Percentiles rank a stretch among this genome's conserved stretches.
Evolutionary conservation across 35 echinoderm and acorn worm species (phyloP).

Genomic region (Stichopus chloronotus): DNA sequence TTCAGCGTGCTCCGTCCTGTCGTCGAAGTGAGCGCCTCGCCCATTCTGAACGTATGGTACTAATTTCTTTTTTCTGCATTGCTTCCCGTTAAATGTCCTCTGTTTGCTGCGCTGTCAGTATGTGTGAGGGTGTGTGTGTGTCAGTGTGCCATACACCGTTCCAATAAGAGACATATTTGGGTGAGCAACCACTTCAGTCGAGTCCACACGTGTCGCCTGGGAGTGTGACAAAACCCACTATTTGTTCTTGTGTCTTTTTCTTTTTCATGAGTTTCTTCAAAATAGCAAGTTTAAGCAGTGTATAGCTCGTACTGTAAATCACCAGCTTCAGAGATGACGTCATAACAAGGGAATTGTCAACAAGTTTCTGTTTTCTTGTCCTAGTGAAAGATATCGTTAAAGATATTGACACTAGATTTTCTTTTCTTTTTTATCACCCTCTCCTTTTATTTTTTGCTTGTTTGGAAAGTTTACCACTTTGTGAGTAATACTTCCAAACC

Average conservation of each 20-base stretch:
- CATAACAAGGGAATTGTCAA: too few relatives aligned
- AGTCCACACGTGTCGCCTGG: constrained; percentile 11
- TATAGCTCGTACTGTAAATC: not conserved
- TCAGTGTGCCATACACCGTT: not conserved
- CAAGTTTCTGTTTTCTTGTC: too few relatives aligned
- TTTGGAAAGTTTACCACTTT: too few relatives aligned
- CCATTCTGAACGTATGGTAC: constrained; percentile 13
- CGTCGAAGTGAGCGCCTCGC: too few relatives aligned
- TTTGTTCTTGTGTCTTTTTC: constrained; percentile 25
- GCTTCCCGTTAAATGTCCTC: not conserved
- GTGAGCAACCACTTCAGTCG: constrained; percentile 8
- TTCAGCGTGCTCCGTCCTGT: not conserved
- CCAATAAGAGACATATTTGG: not conserved
- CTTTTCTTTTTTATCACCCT: too few relatives aligned
- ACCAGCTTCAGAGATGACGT: too few relatives aligned
- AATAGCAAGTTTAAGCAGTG: not conserved
- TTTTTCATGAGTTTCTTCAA: not conserved
- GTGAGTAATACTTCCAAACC: too few relatives aligned
- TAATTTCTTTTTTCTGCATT: not conserved
- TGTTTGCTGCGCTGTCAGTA: not conserved
- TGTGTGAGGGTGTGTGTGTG: not conserved
- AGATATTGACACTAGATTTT: too few relatives aligned
- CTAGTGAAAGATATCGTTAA: too few relatives aligned
- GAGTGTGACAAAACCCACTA: constrained; percentile 55
- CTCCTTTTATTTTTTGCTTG: too few relatives aligned